phyloP scores from a whole-genome alignment of 2,113 vertebrate species.

The Silurus glanis region DNA sequence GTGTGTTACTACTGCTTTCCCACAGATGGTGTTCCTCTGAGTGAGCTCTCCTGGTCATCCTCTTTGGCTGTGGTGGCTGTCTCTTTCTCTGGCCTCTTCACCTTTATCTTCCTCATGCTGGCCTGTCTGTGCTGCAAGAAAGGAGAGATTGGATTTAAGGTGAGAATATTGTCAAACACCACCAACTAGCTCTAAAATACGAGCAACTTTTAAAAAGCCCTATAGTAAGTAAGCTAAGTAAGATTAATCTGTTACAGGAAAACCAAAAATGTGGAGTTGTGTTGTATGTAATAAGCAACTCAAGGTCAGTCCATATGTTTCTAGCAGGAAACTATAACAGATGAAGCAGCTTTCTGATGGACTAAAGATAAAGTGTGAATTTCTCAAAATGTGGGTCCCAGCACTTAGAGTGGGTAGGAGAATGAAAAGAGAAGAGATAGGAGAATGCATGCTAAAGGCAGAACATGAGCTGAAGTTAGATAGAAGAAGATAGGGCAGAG shows the following conservation, averaged over 20 bases:
- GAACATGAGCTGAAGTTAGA: not conserved
- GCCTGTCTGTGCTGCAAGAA: conserved; percentile 97
- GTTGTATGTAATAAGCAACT: not conserved
- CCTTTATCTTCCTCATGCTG: conserved; percentile 93
- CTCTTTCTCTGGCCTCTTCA: conserved; percentile 89
- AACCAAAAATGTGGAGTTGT: not conserved
- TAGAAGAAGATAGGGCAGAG: not conserved
- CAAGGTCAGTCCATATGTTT: not conserved
- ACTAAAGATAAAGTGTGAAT: not conserved
- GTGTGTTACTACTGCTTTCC: conserved; percentile 54
- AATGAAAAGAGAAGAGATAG: too few species aligned
- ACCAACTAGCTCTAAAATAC: not conserved
- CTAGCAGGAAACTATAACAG: not conserved
- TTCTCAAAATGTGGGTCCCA: conserved; percentile 60
- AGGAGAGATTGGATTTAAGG: conserved; percentile 90
- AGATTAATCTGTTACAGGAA: not conserved
- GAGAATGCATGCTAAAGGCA: not conserved
- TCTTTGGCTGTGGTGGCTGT: conserved; percentile 86
- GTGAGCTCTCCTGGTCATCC: conserved; percentile 88
- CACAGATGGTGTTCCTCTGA: conserved; percentile 85
- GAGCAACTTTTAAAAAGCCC: not conserved
- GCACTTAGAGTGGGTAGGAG: conserved; percentile 11
- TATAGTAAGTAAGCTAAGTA: not conserved
- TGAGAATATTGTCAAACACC: conserved; percentile 60
- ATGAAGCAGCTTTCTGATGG: conserved; percentile 3